Evolutionary conservation across 2,797 vertebrate species (phyloP).

Genomic region (Botia kubotai): DNA sequence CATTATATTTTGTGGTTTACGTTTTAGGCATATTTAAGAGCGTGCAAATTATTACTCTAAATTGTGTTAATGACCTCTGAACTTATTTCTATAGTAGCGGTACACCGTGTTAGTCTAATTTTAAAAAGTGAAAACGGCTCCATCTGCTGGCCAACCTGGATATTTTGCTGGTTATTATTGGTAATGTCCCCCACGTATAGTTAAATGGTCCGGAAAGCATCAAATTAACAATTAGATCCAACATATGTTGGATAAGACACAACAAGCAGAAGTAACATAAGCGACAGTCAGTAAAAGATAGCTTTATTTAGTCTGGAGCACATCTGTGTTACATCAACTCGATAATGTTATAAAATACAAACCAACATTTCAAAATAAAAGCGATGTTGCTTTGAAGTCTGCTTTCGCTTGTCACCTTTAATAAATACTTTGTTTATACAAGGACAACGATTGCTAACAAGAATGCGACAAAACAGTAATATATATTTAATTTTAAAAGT

Average conservation of each 20-base stretch:
- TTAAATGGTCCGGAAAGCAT: not conserved
- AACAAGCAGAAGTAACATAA: conserved; percentile 18
- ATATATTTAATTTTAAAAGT: conserved; percentile 65
- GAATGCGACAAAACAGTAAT: conserved; percentile 63
- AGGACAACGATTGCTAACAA: conserved; percentile 68
- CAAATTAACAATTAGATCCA: not conserved
- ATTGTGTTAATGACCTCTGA: too few species aligned
- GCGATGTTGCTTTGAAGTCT: conserved; percentile 82
- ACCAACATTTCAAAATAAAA: conserved; percentile 98
- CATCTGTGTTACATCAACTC: conserved; percentile 78
- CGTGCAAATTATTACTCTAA: too few species aligned
- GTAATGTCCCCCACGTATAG: conserved; percentile 3
- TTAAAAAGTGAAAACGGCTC: conserved; percentile 8
- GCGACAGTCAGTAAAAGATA: conserved; percentile 73
- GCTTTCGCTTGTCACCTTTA: conserved; percentile 72
- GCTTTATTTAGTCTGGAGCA: conserved; percentile 80
- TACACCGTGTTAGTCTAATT: not conserved
- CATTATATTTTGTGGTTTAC: not conserved
- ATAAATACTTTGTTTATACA: conserved; percentile 83
- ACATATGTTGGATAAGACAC: not conserved
- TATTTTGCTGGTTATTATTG: not conserved
- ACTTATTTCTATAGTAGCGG: not conserved
- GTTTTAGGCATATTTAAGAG: too few species aligned
- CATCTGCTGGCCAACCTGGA: conserved; percentile 4
- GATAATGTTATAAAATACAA: conserved; percentile 93